Conservation (phyloP, 2,797 vertebrate genomes). For the Phrynocephalus vlangalii region DNA sequence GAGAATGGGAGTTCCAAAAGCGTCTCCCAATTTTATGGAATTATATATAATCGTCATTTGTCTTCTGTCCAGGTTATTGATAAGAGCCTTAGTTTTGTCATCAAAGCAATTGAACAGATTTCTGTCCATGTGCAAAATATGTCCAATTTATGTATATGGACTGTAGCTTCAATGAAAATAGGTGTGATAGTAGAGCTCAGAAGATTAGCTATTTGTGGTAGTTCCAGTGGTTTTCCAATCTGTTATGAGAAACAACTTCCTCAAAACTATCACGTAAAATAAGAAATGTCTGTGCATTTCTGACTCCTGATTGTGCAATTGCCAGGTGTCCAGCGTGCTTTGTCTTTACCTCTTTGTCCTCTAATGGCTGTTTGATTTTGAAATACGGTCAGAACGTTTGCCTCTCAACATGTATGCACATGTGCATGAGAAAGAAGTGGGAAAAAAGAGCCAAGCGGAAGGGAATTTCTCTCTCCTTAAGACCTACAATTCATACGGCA, state of each 20-base stretch:
- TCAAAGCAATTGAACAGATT: neutral
- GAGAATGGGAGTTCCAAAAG: neutral
- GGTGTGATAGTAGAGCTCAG: too few relatives aligned
- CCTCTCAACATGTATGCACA: neutral
- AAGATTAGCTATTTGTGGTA: neutral
- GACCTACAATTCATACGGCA: neutral
- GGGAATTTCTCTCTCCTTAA: neutral
- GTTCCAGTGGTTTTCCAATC: neutral
- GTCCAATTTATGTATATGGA: too few relatives aligned
- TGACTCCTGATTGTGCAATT: too few relatives aligned
- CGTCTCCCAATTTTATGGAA: neutral
- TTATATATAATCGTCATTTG: neutral
- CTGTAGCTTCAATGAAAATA: too few relatives aligned
- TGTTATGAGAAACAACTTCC: neutral
- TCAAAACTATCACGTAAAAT: neutral
- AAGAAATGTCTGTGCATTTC: too few relatives aligned
- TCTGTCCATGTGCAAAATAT: neutral
- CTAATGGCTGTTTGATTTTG: constrained; percentile 19
- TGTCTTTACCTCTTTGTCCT: neutral
- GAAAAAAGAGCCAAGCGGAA: neutral
- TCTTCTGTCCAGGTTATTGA: neutral
- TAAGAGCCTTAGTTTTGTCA: neutral
- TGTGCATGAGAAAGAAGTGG: neutral
- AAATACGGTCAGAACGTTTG: neutral
- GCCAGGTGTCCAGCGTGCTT: neutral